Base-by-base conservation (phyloP, 2,888 invertebrate species). In the Elgonia sp. region DNA sequence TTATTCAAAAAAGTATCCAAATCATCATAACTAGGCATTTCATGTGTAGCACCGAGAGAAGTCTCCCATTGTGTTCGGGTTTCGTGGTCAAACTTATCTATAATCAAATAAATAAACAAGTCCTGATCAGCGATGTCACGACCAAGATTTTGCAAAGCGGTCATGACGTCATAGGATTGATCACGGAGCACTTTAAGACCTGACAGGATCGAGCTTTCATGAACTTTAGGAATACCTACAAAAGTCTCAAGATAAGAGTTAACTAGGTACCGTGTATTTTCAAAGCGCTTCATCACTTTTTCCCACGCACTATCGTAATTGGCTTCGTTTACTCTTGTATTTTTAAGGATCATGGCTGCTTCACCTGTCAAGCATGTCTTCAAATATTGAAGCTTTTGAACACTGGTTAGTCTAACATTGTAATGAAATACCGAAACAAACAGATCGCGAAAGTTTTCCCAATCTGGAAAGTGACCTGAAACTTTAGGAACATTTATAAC, bases 71-170 rank as follows among this genome's bases (percentile, higher is more conserved):
- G 12, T 14, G 0, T 76, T 46, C 75, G 37, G 18, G 75, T 76
- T 62, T 63, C 63, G 18, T 21, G n/a, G 20, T 76, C 75, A 62
- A 76, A 62, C 21, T 50, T 76, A 7, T 16, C 16, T 14, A 76
- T 62, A 20, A 76, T 76, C 5, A 76, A 10, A 37, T 62, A 76
- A 14, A 76, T 29, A 63, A 76, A 76, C 73, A 75, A 72, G 39
- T 72, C 72, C 29, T 72, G 57, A n/a, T 55, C 18, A 29, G 21
- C 72, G 10, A 72, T 39, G 16, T 16, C 10, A 8, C 73, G 60
- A 16, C 60, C 55, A 7, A 75, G 16, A 6, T 42, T 60, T 18
- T 53, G 5, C 8, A 75, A 20, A 10, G 65, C 65, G 10, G 42
- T 42, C 21, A n/a, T 65, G 0, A 65, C 53, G 29, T 53, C 50